Evolutionary conservation across 2,888 invertebrate species (phyloP), one percentile per base, ranked within the genome.

Genomic region (Eristalinus sepulchralis): DNA sequence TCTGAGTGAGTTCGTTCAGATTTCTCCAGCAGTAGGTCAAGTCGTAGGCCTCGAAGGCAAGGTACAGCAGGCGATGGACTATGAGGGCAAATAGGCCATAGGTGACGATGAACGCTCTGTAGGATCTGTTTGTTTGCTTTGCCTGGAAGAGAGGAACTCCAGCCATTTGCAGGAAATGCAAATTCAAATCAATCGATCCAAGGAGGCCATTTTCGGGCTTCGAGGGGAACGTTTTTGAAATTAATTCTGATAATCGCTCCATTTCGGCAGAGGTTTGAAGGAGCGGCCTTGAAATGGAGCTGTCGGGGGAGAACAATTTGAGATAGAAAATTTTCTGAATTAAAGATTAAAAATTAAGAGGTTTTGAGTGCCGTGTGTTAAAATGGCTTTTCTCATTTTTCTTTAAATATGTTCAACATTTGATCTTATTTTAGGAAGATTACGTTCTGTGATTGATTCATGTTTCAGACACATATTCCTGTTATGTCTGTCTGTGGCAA

Each of bases 1-100:
- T 90, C 24, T 90, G 90, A 0, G 90, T 90, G 31, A 90, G 33
- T 4, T 60, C 73, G 24, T 89, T 86, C 70, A 90, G 55, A 36
- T 89, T 88, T 2, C 64, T 67, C 81, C 81, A 88, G 47, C 87
- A 80, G 1, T 88, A 81, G 5, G 70, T 59, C 3, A 89, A 47
- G 60, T 89, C 90, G 39, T 88, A 88, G 4, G 79, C 10, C 62
- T 88, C 88, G 11, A 84, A 71, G 0, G 22, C 17, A 8, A 62
- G 63, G 59, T 88, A 78, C 5, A 62, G 63, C 5, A 80, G n/a
- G 13, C 73, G 59, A 9, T 77, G 34, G 0, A 73, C 1, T 11
- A 34, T 33, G 22, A 55, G n/a, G 0, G 57, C 36, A 9, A 76
- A 10, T 0, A 76, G 36, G 0, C 75, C 81, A 10, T 68, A 81